A percentile compares a stretch with the other conserved stretches of the same genome.
phyloP scores from a whole-genome alignment of 1,140 invertebrate genomes.

The Sipha flava region DNA sequence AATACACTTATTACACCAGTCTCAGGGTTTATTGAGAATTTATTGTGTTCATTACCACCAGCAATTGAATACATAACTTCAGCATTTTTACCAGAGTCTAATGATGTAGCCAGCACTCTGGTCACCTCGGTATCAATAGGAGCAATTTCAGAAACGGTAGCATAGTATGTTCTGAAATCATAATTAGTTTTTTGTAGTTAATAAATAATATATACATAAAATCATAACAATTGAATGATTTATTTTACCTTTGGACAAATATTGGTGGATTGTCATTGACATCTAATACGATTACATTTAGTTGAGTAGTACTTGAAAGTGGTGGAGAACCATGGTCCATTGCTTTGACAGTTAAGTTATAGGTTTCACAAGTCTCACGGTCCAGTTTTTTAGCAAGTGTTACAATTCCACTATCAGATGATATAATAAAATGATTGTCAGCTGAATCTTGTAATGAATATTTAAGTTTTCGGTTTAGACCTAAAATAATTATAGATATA shows the following conservation, averaged over 20 bases:
- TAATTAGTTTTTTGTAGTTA: not conserved
- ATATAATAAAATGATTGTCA: slow-evolving; percentile 59
- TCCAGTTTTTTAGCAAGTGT: slow-evolving; percentile 73
- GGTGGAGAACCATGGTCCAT: slow-evolving; percentile 66
- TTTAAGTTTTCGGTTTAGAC: slow-evolving; percentile 73
- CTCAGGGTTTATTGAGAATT: slow-evolving; percentile 66
- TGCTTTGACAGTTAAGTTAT: slow-evolving; percentile 75
- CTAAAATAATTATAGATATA: slow-evolving; percentile 41
- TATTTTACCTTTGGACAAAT: slow-evolving; percentile 59
- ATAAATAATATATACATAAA: not conserved
- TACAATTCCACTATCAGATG: slow-evolving; percentile 69
- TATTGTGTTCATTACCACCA: slow-evolving; percentile 77
- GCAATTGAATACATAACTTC: slow-evolving; percentile 83
- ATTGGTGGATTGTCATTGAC: slow-evolving; percentile 93
- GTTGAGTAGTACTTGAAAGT: slow-evolving; percentile 49
- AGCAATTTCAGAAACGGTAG: slow-evolving; percentile 64
- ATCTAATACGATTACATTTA: slow-evolving; percentile 63
- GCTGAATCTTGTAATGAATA: slow-evolving; percentile 69
- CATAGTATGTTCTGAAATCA: slow-evolving; percentile 50
- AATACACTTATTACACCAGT: slow-evolving; percentile 46
- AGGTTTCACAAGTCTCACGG: slow-evolving; percentile 72
- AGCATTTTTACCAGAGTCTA: slow-evolving; percentile 86
- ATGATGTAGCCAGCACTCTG: slow-evolving; percentile 77
- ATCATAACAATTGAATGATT: not conserved
- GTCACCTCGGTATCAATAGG: slow-evolving; percentile 66